phyloP scores from a whole-genome alignment of 2,113 vertebrate species.

The Promerops cafer region DNA sequence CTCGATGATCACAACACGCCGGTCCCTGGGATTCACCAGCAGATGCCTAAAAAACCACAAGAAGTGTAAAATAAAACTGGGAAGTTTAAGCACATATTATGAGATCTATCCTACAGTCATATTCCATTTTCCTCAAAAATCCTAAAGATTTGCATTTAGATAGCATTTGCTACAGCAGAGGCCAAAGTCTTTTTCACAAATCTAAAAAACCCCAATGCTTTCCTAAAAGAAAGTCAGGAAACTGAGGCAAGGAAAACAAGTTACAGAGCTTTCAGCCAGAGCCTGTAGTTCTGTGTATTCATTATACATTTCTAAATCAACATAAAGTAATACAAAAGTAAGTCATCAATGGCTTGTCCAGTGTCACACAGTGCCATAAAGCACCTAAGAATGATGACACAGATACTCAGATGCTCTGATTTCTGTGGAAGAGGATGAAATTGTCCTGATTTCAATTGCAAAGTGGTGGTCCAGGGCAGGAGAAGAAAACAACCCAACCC shows the following conservation, averaged over 20 bases:
- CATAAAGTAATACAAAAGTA: background rate
- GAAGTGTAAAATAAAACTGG: background rate
- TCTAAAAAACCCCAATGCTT: background rate
- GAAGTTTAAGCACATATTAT: background rate
- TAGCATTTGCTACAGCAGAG: background rate
- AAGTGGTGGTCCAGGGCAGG: background rate
- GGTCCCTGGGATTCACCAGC: constrained; percentile 95
- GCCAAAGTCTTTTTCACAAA: background rate
- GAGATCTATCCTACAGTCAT: background rate
- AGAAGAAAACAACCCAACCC: background rate
- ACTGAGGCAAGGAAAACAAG: background rate
- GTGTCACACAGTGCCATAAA: background rate
- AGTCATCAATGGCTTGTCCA: background rate
- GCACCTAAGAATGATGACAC: background rate
- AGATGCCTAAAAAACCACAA: constrained; percentile 78
- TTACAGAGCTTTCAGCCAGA: background rate
- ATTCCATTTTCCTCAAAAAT: background rate
- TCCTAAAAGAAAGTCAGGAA: background rate
- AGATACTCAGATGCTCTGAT: background rate
- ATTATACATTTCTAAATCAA: background rate
- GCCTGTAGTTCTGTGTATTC: background rate
- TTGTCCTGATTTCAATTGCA: background rate
- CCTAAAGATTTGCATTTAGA: background rate
- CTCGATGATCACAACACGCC: constrained; percentile 94
- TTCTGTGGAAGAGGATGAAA: background rate